phyloP scores from a whole-genome alignment of 2,797 vertebrate species.

The Mormyrus hasselquistii region DNA sequence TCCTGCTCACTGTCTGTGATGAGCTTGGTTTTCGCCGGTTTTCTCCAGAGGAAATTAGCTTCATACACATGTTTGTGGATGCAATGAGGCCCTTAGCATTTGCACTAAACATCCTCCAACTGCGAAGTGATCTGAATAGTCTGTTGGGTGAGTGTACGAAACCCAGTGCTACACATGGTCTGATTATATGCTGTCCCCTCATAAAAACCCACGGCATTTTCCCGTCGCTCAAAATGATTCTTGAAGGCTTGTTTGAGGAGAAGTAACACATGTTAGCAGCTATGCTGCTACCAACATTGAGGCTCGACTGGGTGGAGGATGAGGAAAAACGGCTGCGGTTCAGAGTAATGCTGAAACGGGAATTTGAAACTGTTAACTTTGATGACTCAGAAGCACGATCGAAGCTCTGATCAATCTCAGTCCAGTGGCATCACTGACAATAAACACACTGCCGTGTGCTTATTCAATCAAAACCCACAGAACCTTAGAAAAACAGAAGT shows the following conservation, averaged over 20 bases:
- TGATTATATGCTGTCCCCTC: background rate
- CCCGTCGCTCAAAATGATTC: background rate
- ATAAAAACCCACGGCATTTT: background rate
- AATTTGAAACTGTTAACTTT: background rate
- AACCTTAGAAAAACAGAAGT: background rate
- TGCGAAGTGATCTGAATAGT: background rate
- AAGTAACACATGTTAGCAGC: background rate
- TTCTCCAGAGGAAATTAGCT: background rate
- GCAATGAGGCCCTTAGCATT: background rate
- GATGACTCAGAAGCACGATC: background rate
- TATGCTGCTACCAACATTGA: background rate
- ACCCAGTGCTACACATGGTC: background rate
- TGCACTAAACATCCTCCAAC: background rate
- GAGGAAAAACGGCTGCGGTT: background rate
- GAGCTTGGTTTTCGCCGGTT: background rate
- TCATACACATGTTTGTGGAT: background rate
- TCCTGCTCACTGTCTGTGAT: background rate
- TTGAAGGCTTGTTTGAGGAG: background rate
- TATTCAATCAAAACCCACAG: background rate
- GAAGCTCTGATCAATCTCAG: background rate
- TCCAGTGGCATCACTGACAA: background rate
- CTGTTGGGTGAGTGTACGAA: background rate
- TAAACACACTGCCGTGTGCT: background rate
- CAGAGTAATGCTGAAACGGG: background rate
- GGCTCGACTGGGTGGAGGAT: background rate